Evolutionary conservation across 2,113 vertebrate species (phyloP), one percentile per base, ranked within the genome.

Genomic region (Castor canadensis): DNA sequence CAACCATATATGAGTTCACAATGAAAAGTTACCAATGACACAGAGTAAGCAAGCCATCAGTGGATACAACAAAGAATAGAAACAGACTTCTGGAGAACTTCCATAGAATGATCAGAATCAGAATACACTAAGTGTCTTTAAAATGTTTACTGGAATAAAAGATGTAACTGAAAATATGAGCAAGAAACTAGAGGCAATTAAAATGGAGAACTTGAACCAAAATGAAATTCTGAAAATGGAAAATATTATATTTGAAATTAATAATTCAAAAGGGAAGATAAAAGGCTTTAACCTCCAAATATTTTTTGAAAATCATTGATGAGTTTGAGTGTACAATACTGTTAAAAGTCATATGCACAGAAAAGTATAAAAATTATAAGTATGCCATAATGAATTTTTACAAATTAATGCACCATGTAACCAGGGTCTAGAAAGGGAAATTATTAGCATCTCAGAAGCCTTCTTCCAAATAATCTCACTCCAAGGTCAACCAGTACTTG

Each of bases 221-320:
- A 76, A 40, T 66, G n/a, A 90, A 94, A 93, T 81, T 88, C 32
- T 85, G 77, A 52, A 80, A 87, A 83, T 62, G 87, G 88, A 94
- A n/a, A 75, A 45, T 43, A 84, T 84, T 95, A 58, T 85, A 71
- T 93, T 77, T 88, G 47, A 96, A 88, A 82, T 89, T 45, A 64
- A 54, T 77, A 79, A 93, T 38, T 77, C 28, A 60, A 81, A 84
- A 54, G 11, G 40, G 7, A 69, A n/a, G 54, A 45, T 64, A 40
- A 56, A 38, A 8, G 20, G 9, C 49, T 89, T 92, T 83, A 93
- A 85, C 22, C 4, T 56, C 28, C 54, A 86, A 76, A 76, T 91
- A 71, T 60, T 47, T 83, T 96, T 87, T 64, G 24, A 88, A 84
- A 94, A 82, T 82, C 17, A n/a, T 47, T 54, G 30, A 73, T 77